A percentile compares a stretch with the other conserved stretches of the same genome.
These are phyloP conservation scores for Aquatica leii DNA, from an alignment of 2,888 invertebrate genomes.

Conservation along the genomic window DNA sequence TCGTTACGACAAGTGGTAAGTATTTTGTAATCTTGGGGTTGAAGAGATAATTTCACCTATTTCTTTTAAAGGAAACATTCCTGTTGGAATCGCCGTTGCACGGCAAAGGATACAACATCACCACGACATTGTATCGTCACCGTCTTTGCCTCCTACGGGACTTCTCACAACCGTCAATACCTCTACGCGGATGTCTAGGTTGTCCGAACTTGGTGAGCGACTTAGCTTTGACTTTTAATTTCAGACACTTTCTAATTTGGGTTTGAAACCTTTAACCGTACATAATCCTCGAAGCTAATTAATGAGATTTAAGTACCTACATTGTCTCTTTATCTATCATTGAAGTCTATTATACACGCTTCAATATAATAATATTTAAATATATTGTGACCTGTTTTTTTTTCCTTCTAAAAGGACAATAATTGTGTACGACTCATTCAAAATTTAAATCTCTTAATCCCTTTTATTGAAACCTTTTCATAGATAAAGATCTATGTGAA, in stretches of 20 bases:
- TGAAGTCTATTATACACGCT: conserved; percentile 8
- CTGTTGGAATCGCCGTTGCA: conserved; percentile 86
- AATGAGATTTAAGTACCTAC: too few relatives aligned
- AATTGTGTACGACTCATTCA: too few relatives aligned
- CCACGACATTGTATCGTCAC: conserved; percentile 58
- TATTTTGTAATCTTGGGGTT: conserved; percentile 3
- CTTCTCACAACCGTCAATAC: conserved; percentile 59
- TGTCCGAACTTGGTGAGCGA: conserved; percentile 67
- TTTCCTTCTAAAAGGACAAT: too few relatives aligned
- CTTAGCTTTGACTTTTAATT: too few relatives aligned
- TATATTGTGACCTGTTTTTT: too few relatives aligned
- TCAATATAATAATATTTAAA: too few relatives aligned
- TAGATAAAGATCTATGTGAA: conserved; percentile 24
- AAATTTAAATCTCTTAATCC: background rate
- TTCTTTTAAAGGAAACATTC: conserved; percentile 63
- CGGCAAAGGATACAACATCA: conserved; percentile 75
- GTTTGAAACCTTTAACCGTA: conserved; percentile 11
- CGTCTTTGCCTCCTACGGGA: conserved; percentile 53
- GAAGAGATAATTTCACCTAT: background rate
- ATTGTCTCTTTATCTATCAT: conserved; percentile 10
- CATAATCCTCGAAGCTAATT: too few relatives aligned
- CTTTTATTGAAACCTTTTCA: conserved; percentile 5
- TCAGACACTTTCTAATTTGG: too few relatives aligned
- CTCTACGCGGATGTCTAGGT: conserved; percentile 63
- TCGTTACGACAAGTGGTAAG: conserved; percentile 52